phyloP scores from a whole-genome alignment of 2,888 invertebrate genomes.

The Melinaea marsaeus region DNA sequence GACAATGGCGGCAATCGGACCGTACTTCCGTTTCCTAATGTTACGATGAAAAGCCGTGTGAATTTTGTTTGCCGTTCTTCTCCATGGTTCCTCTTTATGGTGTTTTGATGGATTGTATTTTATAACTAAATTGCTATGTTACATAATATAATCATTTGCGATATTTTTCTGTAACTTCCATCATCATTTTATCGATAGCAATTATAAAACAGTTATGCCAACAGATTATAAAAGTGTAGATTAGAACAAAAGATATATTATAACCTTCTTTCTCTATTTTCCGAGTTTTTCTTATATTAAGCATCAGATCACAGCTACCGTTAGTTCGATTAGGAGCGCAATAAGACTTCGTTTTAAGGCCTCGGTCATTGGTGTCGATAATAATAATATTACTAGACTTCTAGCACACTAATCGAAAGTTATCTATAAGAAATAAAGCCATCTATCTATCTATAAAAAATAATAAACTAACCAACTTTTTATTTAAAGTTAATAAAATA shows the following conservation, averaged over 20 bases:
- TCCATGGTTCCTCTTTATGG: conserved; percentile 1
- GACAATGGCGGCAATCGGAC: conserved; percentile 58
- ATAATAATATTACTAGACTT: not conserved
- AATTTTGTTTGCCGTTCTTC: conserved; percentile 19
- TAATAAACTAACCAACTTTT: not conserved
- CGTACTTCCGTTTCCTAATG: conserved; percentile 67
- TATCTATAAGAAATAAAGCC: not conserved
- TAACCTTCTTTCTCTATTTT: not conserved
- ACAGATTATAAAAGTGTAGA: not conserved
- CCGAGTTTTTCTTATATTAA: not conserved
- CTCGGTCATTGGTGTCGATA: conserved; percentile 15
- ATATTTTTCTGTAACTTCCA: too few species aligned
- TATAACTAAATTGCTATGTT: not conserved
- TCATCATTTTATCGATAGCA: too few species aligned
- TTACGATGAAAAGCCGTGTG: conserved; percentile 34
- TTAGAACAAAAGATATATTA: not conserved
- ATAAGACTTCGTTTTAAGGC: conserved; percentile 22
- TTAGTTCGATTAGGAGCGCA: conserved; percentile 43
- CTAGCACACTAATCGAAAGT: conserved; percentile 1
- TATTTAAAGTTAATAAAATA: too few species aligned
- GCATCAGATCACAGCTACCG: conserved; percentile 28
- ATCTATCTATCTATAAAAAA: not conserved
- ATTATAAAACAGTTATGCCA: not conserved
- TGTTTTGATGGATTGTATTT: not conserved
- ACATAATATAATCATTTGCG: not conserved